Evolutionary conservation across 2,113 vertebrate genomes (phyloP).

Genomic region (Pseudorectes ferrugineus): DNA sequence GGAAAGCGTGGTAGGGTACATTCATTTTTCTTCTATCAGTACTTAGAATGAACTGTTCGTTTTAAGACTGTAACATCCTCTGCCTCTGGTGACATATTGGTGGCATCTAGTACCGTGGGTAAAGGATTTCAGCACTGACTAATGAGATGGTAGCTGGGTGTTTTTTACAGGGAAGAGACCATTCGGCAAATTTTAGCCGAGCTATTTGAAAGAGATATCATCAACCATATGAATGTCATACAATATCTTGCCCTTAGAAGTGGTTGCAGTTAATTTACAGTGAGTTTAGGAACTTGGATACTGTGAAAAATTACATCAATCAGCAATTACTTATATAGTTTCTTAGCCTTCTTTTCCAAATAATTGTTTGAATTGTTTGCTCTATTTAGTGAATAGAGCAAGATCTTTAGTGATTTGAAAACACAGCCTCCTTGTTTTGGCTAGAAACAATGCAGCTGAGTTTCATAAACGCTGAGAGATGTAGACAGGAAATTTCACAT

Average conservation of each 20-base stretch:
- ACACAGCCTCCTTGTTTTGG: not conserved
- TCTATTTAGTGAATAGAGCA: not conserved
- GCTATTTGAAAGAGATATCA: constrained; percentile 17
- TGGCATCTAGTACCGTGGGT: constrained; percentile 23
- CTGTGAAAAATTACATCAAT: not conserved
- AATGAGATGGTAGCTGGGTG: not conserved
- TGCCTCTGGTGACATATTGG: constrained; percentile 38
- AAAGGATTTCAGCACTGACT: not conserved
- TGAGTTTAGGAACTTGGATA: not conserved
- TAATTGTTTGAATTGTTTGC: not conserved
- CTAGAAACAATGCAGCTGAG: not conserved
- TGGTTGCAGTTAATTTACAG: not conserved
- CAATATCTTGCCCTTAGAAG: not conserved
- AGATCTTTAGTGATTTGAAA: not conserved
- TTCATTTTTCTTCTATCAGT: constrained; percentile 5
- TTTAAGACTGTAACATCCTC: constrained; percentile 18
- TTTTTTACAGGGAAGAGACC: not conserved
- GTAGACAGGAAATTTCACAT: not conserved
- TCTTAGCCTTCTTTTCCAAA: not conserved
- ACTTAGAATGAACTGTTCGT: not conserved
- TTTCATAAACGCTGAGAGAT: not conserved
- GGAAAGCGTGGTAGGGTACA: not conserved
- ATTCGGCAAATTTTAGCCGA: not conserved
- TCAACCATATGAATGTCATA: not conserved
- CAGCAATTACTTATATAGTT: not conserved